Evolutionary conservation across 2,888 invertebrate species (phyloP).

Genomic region (Xylocampa areola): DNA sequence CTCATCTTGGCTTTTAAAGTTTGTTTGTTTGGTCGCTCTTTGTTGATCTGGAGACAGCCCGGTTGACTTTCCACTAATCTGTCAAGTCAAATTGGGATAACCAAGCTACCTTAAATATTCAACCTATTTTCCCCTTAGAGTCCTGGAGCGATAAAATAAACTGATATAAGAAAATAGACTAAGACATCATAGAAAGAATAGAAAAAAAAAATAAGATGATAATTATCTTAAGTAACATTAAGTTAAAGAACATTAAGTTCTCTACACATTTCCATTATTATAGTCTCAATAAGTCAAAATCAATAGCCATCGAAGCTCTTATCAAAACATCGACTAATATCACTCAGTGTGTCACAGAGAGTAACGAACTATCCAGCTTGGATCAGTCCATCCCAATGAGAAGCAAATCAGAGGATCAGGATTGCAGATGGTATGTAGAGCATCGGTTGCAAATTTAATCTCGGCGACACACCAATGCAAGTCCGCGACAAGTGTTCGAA

Average conservation of each 20-base stretch:
- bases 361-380: not conserved
- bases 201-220: no score
- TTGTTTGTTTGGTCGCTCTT: no score
- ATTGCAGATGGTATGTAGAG: conserved; percentile 47
- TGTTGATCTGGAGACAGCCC: no score
- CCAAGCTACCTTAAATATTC: no score
- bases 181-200: no score
- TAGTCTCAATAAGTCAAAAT: not conserved
- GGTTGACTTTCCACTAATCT: no score
- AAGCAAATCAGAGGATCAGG: conserved; percentile 48
- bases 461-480: conserved; percentile 53
- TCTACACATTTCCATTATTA: not conserved
- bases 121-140: no score
- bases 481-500: conserved; percentile 61
- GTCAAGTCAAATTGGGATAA: no score
- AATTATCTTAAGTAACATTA: no score
- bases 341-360: conserved; percentile 2
- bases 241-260: no score
- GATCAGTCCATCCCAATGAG: conserved; percentile 23
- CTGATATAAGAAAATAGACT: no score
- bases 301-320: not conserved
- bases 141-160: no score
- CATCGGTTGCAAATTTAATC: conserved; percentile 51
- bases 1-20: not conserved
- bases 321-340: not conserved